Conservation (phyloP, 1,140 invertebrate species). For the Bombus balteatus region DNA sequence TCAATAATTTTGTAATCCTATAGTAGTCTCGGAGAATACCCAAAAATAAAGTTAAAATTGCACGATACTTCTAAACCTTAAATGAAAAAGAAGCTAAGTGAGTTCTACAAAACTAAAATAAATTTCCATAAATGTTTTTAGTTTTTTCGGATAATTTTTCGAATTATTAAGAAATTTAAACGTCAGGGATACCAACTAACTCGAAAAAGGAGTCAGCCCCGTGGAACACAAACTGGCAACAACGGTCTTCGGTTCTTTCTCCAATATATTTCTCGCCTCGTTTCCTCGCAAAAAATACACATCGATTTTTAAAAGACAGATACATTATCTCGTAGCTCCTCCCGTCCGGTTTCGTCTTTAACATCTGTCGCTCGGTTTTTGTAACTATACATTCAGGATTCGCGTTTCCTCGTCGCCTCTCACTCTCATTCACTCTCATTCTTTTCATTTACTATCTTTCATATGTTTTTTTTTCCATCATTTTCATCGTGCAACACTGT, state of each 20-base stretch:
- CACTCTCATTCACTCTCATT: constrained; percentile 14
- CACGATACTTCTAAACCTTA: constrained; percentile 3
- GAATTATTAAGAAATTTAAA: not conserved
- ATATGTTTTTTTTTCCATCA: not conserved
- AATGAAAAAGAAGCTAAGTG: not conserved
- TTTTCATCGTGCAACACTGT: constrained; percentile 57
- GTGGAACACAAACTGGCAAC: constrained; percentile 37
- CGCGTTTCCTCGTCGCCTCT: not conserved
- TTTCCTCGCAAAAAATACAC: constrained; percentile 27
- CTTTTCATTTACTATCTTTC: not conserved
- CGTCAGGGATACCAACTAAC: not conserved
- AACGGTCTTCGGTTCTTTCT: constrained; percentile 26
- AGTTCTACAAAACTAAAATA: not conserved
- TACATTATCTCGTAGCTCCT: constrained; percentile 23
- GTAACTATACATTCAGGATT: constrained; percentile 17
- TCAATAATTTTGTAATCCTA: not conserved
- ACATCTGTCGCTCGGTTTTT: not conserved
- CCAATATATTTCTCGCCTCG: constrained; percentile 17
- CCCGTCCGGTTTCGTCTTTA: not conserved
- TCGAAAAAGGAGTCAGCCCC: constrained; percentile 14
- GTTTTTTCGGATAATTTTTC: not conserved
- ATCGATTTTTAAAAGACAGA: constrained; percentile 33
- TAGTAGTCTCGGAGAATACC: not conserved
- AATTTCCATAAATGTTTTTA: not conserved
- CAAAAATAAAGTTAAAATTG: constrained; percentile 6